A percentile compares a stretch with the other conserved stretches of the same genome.
Evolutionary conservation across 2,113 vertebrate species (phyloP).

Genomic region (Tachysurus vachellii): DNA sequence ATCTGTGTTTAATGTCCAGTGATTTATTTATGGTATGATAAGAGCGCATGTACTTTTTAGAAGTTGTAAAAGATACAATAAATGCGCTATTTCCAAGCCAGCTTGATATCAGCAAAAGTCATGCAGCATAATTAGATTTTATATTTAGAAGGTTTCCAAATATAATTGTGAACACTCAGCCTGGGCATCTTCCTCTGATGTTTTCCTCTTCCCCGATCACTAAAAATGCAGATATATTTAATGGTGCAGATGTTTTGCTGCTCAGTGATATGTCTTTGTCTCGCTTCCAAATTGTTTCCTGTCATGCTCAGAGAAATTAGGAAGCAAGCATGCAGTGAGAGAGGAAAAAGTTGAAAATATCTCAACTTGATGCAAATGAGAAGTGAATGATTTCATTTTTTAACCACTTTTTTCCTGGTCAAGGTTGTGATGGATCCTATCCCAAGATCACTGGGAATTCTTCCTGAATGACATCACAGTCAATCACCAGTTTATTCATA

Average conservation of each 20-base stretch:
- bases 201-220: not conserved
- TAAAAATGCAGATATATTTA: not conserved
- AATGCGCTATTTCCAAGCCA: not conserved
- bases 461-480: not conserved
- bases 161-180: not conserved
- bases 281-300: not conserved
- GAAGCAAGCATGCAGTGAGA: not conserved
- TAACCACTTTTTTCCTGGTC: not conserved
- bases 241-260: not conserved
- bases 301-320: not conserved
- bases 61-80: not conserved
- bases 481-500: not conserved
- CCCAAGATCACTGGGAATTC: not conserved
- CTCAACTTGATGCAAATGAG: not conserved
- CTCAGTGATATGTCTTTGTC: not conserved
- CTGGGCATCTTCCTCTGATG: not conserved
- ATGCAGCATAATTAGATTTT: not conserved
- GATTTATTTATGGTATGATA: not conserved
- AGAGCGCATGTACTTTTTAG: not conserved
- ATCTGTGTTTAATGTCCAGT: not conserved
- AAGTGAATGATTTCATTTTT: not conserved
- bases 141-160: not conserved
- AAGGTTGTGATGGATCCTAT: not conserved
- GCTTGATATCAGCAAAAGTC: not conserved
- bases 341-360: not conserved